Evolutionary conservation across 1,140 invertebrate species (phyloP), one percentile per base, ranked within the genome.

Genomic region (Pomphorhynchus laevis): DNA sequence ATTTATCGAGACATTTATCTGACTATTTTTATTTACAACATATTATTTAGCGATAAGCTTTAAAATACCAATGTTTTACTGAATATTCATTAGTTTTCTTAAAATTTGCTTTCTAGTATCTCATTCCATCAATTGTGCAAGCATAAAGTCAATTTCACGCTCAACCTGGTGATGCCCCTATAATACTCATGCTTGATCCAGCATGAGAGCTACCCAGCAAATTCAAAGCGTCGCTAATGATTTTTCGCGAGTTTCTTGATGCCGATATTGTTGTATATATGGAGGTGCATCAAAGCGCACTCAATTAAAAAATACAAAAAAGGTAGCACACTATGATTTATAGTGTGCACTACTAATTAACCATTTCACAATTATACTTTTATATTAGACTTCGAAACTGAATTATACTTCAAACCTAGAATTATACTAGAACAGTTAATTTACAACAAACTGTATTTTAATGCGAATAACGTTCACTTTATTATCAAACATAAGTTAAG

Each of bases 201-300:
- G 91, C 82, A 1, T 60, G 82, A 51, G 82, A 93, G 55, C 59
- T 91, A 40, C 82, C 2, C 79, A 86, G 51, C 82, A 91, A 58
- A 86, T 91, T 45, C 71, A 86, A 57, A 69, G 74, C 56, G 79
- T 89, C 27, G 74, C 76, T 5, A 65, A 62, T 31, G 73, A 82
- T 44, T 89, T 86, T 65, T 74, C 77, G 20, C 65, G 67, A 24
- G 59, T 69, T 5, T 72, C 74, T 2, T 69, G 71, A 51, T 69
- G 86, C 12, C 61, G 72, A 29, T 76, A 76, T 52, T 75, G 73
- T 9, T 89, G 80, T 55, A 69, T 86, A 9, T 93, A 86, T 64
- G 84, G 84, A 44, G 84, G 84, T 27, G 77, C 80, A 8, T 74
- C 77, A 0, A 86, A 84, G 58, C 71, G 72, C 41, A 69, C 70